Evolutionary conservation across 2,797 vertebrate species (phyloP), one percentile per base, ranked within the genome.

Genomic region (Xyrichtys novacula): DNA sequence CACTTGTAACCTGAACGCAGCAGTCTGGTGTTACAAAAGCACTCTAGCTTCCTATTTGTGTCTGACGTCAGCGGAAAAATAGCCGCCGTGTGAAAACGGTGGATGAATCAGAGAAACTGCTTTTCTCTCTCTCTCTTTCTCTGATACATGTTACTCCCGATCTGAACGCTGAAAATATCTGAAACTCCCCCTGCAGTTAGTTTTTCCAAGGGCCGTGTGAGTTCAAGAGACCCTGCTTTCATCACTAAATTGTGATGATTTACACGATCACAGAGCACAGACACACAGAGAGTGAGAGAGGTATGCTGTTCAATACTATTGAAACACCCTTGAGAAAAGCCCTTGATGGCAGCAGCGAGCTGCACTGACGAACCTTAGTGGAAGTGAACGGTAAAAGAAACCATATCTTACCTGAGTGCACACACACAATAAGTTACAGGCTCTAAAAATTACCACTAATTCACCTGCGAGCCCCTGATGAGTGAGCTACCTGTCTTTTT

Each of bases 401-500:
- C 78, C 23, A 25, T 28, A 34, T 61, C 69, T 71, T 58, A 72
- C 29, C 34, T 57, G 31, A 65, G 78, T 1, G 5, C 15, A 32
- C 7, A 10, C 20, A 22, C 23, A 28, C 65, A 17, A 28, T 2
- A 23, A 12, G 36, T 71, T 31, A 71, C 71, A 73, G 56, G 75
- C 60, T 61, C 55, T 75, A 71, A 26, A 71, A 64, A 56, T 70
- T 52, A 53, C 8, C 20, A 58, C 65, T 64, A 68, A 71, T 82
- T 81, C 80, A 72, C 81, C 88, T 88, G 65, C 47, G 61, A 68
- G 77, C 71, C 46, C 36, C 46, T 68, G 71, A 74, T 47, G 80
- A 85, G 76, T 54, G 61, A 76, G 81, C 80, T 80, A 84, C 82
- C 87, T 74, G 85, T 81, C 83, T 74, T 76, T 86, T 34, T 80